A percentile compares a stretch with the other conserved stretches of the same genome.
Conservation (phyloP, 2,113 vertebrate genomes). For the Arvicanthis niloticus region DNA sequence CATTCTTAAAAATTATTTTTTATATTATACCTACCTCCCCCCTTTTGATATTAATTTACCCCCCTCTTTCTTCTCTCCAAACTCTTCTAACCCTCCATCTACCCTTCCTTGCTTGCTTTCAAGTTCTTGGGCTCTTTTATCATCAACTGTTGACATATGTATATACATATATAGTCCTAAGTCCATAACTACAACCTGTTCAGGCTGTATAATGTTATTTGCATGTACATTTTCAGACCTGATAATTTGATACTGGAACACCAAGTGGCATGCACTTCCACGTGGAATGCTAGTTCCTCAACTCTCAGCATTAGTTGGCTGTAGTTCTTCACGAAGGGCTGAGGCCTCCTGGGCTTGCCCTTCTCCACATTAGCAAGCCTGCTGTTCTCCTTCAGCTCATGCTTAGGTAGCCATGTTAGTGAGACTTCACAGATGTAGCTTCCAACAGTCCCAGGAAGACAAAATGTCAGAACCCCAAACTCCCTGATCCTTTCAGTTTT, state of each 20-base stretch:
- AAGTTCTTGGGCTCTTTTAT: neutral
- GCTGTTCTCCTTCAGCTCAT: neutral
- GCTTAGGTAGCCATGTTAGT: neutral
- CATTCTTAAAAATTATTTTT: neutral
- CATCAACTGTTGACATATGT: neutral
- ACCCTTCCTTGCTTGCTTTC: neutral
- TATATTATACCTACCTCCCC: neutral
- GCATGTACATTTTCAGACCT: neutral
- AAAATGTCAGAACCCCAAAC: neutral
- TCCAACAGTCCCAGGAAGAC: neutral
- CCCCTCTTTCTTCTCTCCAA: neutral
- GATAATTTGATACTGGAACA: neutral
- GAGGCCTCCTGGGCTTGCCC: neutral
- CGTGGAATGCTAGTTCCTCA: neutral
- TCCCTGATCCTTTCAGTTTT: neutral
- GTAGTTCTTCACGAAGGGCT: neutral
- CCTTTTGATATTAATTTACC: neutral
- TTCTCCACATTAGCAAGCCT: neutral
- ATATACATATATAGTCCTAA: neutral
- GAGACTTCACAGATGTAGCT: neutral
- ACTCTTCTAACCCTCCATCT: neutral
- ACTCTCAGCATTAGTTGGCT: neutral
- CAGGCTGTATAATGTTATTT: neutral
- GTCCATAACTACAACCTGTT: neutral
- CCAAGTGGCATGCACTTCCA: neutral